Evolutionary conservation across 2,113 vertebrate genomes (phyloP).

Genomic region (Athene noctua): DNA sequence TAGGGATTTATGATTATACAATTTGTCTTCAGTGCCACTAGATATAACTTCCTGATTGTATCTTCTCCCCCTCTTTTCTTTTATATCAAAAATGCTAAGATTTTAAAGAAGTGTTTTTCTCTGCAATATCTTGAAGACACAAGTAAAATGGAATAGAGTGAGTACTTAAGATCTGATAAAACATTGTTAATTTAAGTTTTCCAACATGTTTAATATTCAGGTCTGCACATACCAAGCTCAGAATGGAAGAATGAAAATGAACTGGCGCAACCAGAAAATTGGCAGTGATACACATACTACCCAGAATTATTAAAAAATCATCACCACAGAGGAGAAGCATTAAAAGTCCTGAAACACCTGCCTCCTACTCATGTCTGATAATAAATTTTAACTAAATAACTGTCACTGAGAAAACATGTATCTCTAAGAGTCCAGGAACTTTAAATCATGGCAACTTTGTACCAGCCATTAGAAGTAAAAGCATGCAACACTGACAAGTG

Average conservation of each 20-base stretch:
- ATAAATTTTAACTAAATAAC: neutral
- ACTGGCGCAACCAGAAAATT: neutral
- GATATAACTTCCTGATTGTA: neutral
- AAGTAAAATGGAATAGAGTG: neutral
- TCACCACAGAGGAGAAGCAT: neutral
- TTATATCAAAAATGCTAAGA: neutral
- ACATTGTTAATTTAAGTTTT: neutral
- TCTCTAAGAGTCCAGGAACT: neutral
- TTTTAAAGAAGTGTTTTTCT: neutral
- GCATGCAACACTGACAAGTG: neutral
- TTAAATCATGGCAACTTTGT: neutral
- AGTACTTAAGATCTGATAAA: neutral
- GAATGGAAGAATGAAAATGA: neutral
- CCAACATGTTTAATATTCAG: neutral
- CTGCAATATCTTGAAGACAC: neutral
- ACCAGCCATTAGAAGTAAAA: neutral
- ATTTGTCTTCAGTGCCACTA: slow-evolving; percentile 14
- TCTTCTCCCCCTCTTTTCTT: neutral
- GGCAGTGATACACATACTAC: neutral
- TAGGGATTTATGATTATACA: neutral
- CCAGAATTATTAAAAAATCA: neutral
- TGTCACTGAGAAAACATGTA: neutral
- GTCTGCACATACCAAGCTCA: neutral
- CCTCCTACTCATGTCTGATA: neutral
- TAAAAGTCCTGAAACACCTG: neutral